Evolutionary conservation across 2,888 invertebrate genomes (phyloP), one percentile per base, ranked within the genome.

Genomic region (Mactromeris polynyma): DNA sequence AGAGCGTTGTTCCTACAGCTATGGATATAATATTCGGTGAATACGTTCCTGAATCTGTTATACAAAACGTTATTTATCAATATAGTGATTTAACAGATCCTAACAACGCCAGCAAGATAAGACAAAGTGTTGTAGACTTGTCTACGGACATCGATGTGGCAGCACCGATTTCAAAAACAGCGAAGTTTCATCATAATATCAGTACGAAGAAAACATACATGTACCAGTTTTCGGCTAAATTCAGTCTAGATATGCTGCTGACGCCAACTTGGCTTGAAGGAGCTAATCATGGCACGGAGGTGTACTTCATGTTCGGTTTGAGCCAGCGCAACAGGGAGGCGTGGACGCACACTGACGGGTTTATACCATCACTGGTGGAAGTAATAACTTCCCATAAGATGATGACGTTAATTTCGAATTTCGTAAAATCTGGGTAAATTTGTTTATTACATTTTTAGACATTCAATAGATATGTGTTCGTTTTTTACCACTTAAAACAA

Each of bases 261-360:
- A 89, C 87, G n/a, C 89, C 91, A 58, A 79, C 86, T 36, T 91
- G 89, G 89, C 64, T 91, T 2, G 64, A 81, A 11, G 91, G 91
- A 19, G 85, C 89, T 7, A 88, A 87, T 58, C 88, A 86, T 38
- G 91, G 86, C 0, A 87, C 89, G n/a, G 91, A 91, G 9, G 81
- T 91, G 1, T 58, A 79, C 33, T 89, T 86, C 64, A 36, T 89
- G 85, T 86, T 91, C 58, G 91, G 91, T 9, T 91, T 91, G 36
- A 89, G 87, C 81, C 33, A 78, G 36, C 83, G 89, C 0, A 78
- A 42, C 38, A 7, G 86, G 64, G 78, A 86, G 2, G 77, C 80
- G n/a, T 85, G 89, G 88, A 83, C 64, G 17, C 88, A 86, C 77
- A 40, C 82, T 14, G 21, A 69, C 6, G 54, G 42, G 9, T 87